Evolutionary conservation across 92 coral and sea anemone species (phyloP).

Genomic region (Parazoanthus atlanticus): DNA sequence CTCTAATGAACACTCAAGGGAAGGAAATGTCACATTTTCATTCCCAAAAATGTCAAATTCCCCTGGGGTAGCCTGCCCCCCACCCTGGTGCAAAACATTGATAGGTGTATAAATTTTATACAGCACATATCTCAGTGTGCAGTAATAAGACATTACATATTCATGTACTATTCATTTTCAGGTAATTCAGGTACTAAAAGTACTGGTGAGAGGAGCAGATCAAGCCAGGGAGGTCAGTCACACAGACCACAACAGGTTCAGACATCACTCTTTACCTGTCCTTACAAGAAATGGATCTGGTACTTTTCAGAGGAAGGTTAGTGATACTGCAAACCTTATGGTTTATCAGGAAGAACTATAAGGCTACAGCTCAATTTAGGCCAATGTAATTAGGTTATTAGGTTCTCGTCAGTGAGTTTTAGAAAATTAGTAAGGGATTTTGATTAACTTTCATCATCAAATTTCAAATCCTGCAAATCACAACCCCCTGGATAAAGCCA

Average conservation of each 20-base stretch:
- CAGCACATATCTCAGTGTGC: too few species aligned
- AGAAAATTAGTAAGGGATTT: background rate
- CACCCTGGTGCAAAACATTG: too few species aligned
- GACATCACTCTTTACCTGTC: conserved; percentile 68
- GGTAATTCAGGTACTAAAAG: background rate
- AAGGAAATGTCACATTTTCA: too few species aligned
- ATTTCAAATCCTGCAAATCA: background rate
- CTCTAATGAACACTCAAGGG: too few species aligned
- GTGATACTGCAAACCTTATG: background rate
- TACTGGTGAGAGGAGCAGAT: conserved; percentile 2
- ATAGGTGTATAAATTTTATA: too few species aligned
- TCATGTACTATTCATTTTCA: background rate
- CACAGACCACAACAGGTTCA: conserved; percentile 61
- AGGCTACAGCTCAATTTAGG: too few species aligned
- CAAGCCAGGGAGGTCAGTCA: conserved; percentile 50
- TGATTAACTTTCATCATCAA: background rate
- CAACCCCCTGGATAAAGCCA: background rate
- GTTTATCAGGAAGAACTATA: background rate
- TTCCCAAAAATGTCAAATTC: too few species aligned
- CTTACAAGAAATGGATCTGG: conserved; percentile 86
- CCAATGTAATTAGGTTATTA: too few species aligned
- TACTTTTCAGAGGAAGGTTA: conserved; percentile 91
- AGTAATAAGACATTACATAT: too few species aligned
- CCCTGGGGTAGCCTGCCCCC: too few species aligned
- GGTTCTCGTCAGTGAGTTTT: too few species aligned